Base-by-base conservation (phyloP, 1,140 invertebrate species). In the Zaprionus kolodkinae region DNA sequence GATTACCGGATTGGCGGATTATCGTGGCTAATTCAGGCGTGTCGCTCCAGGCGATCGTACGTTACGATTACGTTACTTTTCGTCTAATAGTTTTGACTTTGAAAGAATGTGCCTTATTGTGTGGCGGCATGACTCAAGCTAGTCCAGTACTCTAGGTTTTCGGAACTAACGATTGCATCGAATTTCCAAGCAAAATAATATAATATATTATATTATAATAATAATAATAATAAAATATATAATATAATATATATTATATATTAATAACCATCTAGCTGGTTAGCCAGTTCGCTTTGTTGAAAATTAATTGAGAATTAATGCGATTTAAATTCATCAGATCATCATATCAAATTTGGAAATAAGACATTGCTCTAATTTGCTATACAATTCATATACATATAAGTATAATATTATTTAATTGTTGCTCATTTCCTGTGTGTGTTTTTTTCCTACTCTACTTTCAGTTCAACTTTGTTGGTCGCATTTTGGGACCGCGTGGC, bases 391-490 rank as follows among this genome's bases (percentile, higher is more conserved):
- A 55, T 30, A 35, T 38, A 30, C 30, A 57, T 38, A 30, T 38
- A 57, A 72, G 27, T 68, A 75, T 68, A 81, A 79, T 73, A 71
- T 72, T 69, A 84, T 72, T 79, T 73, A 81, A 83, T 85, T 72
- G 61, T 67, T 71, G 68, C 68, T 93, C 59, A 74, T 81, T 82
- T 93, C 93, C 93, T 83, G 78, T n/a, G n/a, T 72, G 59, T 56
- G 72, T 76, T 85, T 25, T 35, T 45, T 84, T 30, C 48, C 43
- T 2, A 60, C 38, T 97, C 96, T 72, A 67, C 59, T 97, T 97
- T 75, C 96, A 99, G 98, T 99, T 99, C 94, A 99, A 99, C 94
- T 99, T 99, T 94, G 99, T 99, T 77, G 99, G 99, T 82, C 96
- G 99, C 94, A 99, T 99, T 95, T 94, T 99, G 91, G 99, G 99